Percentiles rank a stretch among this genome's conserved stretches.
Evolutionary conservation across 1,140 invertebrate genomes (phyloP).

Genomic region (Steinernema khuongi): DNA sequence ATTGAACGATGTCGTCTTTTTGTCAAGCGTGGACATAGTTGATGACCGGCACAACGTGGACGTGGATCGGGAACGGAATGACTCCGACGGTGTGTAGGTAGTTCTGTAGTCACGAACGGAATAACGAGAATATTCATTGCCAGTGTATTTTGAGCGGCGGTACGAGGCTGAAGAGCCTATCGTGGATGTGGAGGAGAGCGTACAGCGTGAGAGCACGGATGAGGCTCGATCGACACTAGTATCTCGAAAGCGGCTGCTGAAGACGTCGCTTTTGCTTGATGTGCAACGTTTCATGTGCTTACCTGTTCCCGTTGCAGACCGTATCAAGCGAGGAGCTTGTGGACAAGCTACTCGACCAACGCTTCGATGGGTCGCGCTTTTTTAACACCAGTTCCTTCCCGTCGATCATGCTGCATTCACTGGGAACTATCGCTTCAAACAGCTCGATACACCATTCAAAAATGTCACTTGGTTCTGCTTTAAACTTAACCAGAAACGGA

Average conservation of each 20-base stretch:
- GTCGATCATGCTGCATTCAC: neutral
- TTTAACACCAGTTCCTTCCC: neutral
- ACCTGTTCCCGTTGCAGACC: neutral
- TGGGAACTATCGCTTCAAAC: neutral
- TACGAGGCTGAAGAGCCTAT: neutral
- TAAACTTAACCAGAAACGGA: neutral
- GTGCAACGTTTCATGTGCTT: neutral
- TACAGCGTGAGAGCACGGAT: neutral
- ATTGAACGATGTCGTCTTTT: neutral
- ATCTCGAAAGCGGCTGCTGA: neutral
- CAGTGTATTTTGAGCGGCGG: neutral
- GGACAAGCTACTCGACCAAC: neutral
- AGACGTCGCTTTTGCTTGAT: too few relatives aligned
- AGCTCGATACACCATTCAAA: neutral
- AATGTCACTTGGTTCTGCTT: neutral
- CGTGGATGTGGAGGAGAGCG: neutral
- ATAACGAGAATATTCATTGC: neutral
- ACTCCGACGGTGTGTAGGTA: neutral
- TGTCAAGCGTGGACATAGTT: neutral
- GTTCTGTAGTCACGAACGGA: neutral
- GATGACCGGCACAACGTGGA: neutral
- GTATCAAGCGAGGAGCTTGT: neutral
- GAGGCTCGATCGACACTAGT: neutral
- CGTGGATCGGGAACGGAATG: neutral
- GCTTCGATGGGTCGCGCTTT: constrained; percentile 5